Percentiles rank a stretch among this genome's conserved stretches.
These are phyloP conservation scores for Drosophila merina DNA, from an alignment of 2,888 invertebrate genomes.

Conservation along the genomic window DNA sequence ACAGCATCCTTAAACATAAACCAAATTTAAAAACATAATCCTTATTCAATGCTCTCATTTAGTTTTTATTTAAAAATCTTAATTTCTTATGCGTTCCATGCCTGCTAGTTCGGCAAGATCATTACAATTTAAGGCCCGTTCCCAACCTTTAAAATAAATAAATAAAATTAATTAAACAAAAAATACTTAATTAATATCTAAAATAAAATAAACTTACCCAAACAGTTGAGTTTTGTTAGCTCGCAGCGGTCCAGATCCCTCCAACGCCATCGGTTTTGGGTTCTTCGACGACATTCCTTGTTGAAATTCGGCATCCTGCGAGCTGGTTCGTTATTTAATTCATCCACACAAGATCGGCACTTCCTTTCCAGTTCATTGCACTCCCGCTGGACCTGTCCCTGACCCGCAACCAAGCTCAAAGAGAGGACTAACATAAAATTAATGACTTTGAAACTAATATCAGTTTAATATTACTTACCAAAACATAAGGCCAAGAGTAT, in stretches of 20 bases:
- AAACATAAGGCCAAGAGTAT: constrained; percentile 14
- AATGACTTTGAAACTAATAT: not conserved
- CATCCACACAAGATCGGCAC: not conserved
- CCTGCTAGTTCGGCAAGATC: not conserved
- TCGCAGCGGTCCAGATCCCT: not conserved
- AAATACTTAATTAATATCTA: not conserved
- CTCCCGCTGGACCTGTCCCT: not conserved
- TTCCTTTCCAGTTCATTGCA: constrained; percentile 2
- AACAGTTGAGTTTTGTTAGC: not conserved
- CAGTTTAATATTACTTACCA: constrained; percentile 6
- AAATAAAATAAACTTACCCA: not conserved
- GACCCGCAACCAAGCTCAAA: not conserved
- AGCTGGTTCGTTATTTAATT: not conserved
- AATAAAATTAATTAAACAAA: not conserved
- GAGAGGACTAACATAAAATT: not conserved
- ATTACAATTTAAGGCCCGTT: not conserved
- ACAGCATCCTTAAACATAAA: not conserved
- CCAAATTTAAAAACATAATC: not conserved
- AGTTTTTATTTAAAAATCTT: not conserved
- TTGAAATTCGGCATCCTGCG: not conserved
- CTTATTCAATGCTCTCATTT: not conserved
- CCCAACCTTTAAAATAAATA: not conserved
- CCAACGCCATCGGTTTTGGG: not conserved
- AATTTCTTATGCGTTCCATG: not conserved
- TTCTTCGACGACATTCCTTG: not conserved